Base-by-base conservation (phyloP, 2,888 invertebrate genomes). In the Coenonympha arcania region DNA sequence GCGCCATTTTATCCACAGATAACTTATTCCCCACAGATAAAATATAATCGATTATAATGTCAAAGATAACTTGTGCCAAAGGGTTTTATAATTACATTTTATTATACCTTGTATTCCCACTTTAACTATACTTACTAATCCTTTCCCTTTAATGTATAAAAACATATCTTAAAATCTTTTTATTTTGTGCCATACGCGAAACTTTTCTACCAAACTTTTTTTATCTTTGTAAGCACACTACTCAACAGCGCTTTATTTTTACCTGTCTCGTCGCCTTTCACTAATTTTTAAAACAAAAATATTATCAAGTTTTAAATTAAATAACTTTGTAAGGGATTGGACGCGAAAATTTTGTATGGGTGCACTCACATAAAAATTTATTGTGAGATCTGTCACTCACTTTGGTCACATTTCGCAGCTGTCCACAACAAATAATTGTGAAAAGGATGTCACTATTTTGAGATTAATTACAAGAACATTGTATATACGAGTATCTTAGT, bases 301-400 rank as follows among this genome's bases (percentile, higher is more conserved):
- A 68, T 66, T 65, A 66, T 68, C 59, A 63, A 63, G 59, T 65
- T 71, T 74, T 72, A 55, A 70, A 76, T 73, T 78, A 73, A 76
- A 74, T 66, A 67, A 65, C 2, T 69, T 73, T 68, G 66, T 57
- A 62, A 63, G 43, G 13, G 44, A 42, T 26, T 54, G 26, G 16
- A 33, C 37, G 44, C 45, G 51, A 48, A 44, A 45, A 24, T 9
- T 33, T 34, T 34, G n/a, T n/a, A n/a, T n/a, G n/a, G n/a, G n/a
- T n/a, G n/a, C n/a, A n/a, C n/a, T n/a, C n/a, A n/a, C n/a, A n/a
- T n/a, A n/a, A n/a, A n/a, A n/a, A n/a, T n/a, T n/a, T n/a, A n/a
- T n/a, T n/a, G n/a, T n/a, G n/a, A n/a, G n/a, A n/a, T n/a, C n/a
- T n/a, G n/a, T n/a, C n/a, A n/a, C n/a, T n/a, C n/a, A n/a, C n/a